Base-by-base conservation (phyloP, 2,888 invertebrate species). In the Camptogramma bilineatum region DNA sequence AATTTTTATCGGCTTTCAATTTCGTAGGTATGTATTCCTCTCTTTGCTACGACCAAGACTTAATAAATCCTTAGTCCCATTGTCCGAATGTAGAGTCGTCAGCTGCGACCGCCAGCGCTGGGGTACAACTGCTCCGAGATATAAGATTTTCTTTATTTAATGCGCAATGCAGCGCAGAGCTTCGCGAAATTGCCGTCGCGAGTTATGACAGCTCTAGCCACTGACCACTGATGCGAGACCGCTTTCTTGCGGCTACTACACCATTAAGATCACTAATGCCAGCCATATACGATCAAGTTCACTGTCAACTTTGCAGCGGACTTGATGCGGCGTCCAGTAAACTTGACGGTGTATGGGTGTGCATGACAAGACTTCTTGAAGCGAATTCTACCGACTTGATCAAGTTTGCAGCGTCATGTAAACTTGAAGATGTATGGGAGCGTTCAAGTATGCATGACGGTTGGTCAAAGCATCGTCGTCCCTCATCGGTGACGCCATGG, bases 101-200 rank as follows among this genome's bases (percentile, higher is more conserved):
- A 39, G 34, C 34, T 34, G 34, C 34, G 10, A 8, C 7, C 28
- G 34, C 13, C 34, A 13, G 13, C 34, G 13, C 28, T n/a, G n/a
- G n/a, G n/a, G n/a, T n/a, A n/a, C n/a, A n/a, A 24, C 13, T 8
- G 34, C 47, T 48, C 39, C 16, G 17, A 34, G 34, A 48, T 42
- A 60, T 60, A 10, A 48, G 48, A 60, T 53, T 19, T 58, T 59
- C 52, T 52, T 53, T 53, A 47, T 39, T 34, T 47, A 60, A 53
- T 53, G 17, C n/a, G 9, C 18, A 9, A 7, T 17, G n/a, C 21
- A 21, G 46, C 34, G 16, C 34, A 17, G 21, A 39, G 52, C 42
- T 42, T 46, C 19, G 21, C 2, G 19, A 39, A 17, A 60, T 54
- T 17, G 50, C 50, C 52, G 42, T 13, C 28, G 31, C 2, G 60